Evolutionary conservation across 37 sponge, comb jelly and placozoan genomes (phyloP), one percentile per base, ranked within the genome.

Genomic region (Spongilla lacustris): DNA sequence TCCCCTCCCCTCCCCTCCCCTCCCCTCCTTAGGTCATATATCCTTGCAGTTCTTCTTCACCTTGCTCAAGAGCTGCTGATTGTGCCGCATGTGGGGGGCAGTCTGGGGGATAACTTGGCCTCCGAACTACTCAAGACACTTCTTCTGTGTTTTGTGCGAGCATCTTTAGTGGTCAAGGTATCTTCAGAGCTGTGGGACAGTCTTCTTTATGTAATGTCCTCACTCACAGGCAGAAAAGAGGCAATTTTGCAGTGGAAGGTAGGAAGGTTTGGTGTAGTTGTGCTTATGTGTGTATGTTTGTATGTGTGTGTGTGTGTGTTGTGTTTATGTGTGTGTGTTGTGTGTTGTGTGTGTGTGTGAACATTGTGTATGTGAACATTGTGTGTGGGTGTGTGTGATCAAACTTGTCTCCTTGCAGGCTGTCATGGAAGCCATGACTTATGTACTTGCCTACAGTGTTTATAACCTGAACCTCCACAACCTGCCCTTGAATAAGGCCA

Each of bases 241-340:
- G 95, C 94, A 24, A 38, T 97, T 12, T 27, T 76, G 14, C 82
- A 92, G 73, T 97, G 97, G 97, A 81, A 91, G 86, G 95, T 94
- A 33, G 22, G 29, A 25, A 6, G 21, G 3, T 3, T 30, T 31
- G 50, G 2, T 83, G 74, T 37, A 41, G 29, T 2, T 72, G 73
- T 83, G 67, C 66, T 30, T 11, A 31, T 5, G 73, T 32, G 41
- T 73, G 84, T 8, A 27, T 73, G 74, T 71, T n/a, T 71, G 46
- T 27, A n/a, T 71, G 37, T 24, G 21, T 36, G 50, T 34, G 33
- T 68, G 82, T 27, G 23, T 81, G 82, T 81, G 31, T 73, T 4
- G 27, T 2, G 70, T 11, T 69, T 27, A 4, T 32, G 0, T 72
- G 31, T 24, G n/a, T 19, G 58, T 72, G 6, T 29, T 25, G 14